Evolutionary conservation across 2,797 vertebrate species (phyloP).

Genomic region (Cossypha niveicapilla): DNA sequence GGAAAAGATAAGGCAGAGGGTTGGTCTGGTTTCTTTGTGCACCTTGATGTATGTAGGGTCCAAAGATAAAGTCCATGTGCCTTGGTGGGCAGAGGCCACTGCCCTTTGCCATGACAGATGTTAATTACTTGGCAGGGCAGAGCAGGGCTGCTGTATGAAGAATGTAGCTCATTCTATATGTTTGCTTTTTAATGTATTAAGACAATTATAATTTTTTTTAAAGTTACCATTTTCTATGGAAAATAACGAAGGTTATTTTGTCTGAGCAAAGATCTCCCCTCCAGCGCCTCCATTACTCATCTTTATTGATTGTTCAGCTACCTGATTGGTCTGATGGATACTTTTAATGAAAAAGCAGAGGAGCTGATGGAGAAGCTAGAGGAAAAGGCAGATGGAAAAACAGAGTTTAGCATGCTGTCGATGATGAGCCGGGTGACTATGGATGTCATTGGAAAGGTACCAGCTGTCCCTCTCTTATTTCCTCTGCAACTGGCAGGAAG

Average conservation of each 20-base stretch:
- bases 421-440: slow-evolving; percentile 82
- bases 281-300: background rate
- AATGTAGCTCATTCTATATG: background rate
- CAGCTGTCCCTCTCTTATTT: background rate
- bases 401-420: slow-evolving; percentile 76
- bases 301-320: slow-evolving; percentile 70
- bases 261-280: background rate
- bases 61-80: background rate
- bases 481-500: background rate
- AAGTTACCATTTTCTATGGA: background rate
- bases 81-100: background rate
- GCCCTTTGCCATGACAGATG: background rate
- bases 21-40: background rate
- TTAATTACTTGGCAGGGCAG: background rate
- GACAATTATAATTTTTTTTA: background rate
- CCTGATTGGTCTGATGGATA: slow-evolving; percentile 81
- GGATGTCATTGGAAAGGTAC: slow-evolving; percentile 88
- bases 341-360: slow-evolving; percentile 88
- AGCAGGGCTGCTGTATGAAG: background rate
- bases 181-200: background rate
- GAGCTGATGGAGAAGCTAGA: slow-evolving; percentile 81
- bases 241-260: background rate
- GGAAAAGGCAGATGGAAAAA: slow-evolving; percentile 78
- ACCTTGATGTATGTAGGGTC: background rate
- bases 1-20: background rate